These are phyloP conservation scores for Coracopsis vasa DNA, from an alignment of 2,113 vertebrate genomes.

Conservation along the genomic window DNA sequence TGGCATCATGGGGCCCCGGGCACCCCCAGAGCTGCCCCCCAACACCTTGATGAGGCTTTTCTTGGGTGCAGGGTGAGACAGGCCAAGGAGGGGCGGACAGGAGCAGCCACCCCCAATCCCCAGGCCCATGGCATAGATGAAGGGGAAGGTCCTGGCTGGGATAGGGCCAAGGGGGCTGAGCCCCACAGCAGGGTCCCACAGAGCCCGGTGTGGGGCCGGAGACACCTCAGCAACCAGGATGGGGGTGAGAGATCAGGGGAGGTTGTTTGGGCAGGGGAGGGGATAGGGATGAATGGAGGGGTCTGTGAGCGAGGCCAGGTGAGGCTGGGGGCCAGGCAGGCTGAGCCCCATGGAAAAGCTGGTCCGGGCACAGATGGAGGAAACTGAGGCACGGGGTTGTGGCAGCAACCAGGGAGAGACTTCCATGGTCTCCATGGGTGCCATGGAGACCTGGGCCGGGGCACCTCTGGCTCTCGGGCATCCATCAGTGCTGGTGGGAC, in stretches of 20 bases:
- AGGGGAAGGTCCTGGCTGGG: background rate
- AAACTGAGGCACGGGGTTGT: background rate
- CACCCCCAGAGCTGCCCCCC: background rate
- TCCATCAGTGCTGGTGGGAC: accelerated
- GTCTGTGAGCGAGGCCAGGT: accelerated
- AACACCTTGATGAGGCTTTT: background rate
- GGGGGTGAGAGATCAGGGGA: accelerated
- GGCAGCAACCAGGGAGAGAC: background rate
- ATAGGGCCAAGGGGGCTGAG: background rate
- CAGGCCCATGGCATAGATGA: background rate
- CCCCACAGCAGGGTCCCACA: background rate
- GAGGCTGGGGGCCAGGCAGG: background rate
- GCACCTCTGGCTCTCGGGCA: background rate
- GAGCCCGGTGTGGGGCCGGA: background rate
- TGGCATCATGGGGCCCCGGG: background rate
- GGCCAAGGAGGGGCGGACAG: background rate
- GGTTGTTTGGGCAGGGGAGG: background rate
- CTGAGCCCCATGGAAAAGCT: background rate
- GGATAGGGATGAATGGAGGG: accelerated
- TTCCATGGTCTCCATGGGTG: background rate
- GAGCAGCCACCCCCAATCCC: background rate
- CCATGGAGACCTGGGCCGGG: accelerated
- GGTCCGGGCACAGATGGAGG: background rate
- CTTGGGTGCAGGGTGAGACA: background rate
- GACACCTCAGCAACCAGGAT: background rate